Evolutionary conservation across 2,888 invertebrate genomes (phyloP), one percentile per base, ranked within the genome.

Genomic region (Vannuccia rotundouncinata): DNA sequence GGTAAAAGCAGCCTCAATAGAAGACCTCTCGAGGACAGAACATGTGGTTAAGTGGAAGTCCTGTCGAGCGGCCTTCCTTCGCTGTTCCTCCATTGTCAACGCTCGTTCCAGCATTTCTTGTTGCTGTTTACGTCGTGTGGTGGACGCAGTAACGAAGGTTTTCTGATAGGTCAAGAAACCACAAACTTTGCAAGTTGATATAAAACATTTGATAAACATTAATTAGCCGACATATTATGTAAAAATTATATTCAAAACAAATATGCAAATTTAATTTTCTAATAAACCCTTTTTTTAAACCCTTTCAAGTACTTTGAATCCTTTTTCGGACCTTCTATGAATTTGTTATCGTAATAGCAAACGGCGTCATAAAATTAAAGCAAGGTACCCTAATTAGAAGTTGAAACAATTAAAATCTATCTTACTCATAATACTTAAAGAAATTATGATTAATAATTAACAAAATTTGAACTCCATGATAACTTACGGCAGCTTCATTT

Each of bases 81-180:
- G 94, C 86, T 97, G 97, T 85, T 97, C 96, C 84, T 97, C 94
- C 60, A 95, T 95, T 86, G 95, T 93, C 25, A 99, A 89, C 0
- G 98, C 99, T 88, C 93, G 92, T 85, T 95, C 94, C 81, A 99
- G 95, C 81, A 98, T 92, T 89, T 99, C 99, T 27, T 98, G 97
- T 89, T 99, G 97, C 87, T 99, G 98, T 87, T 99, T 99, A 87
- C 99, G 95, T 27, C 99, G 91, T 0, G 98, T 99, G 88, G 98
- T 96, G 0, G 98, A 98, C 10, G 99, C 98, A 29, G 99, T 98
- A 75, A 99, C 98, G 84, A 97, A 89, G 1, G 96, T 87, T 85
- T 88, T 88, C 88, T 88, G 83, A n/a, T n/a, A n/a, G n/a, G n/a
- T n/a, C n/a, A n/a, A n/a, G n/a, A n/a, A n/a, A n/a, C 2, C 82